Conservation (phyloP, 2,113 vertebrate species). For the Bambusicola thoracicus region DNA sequence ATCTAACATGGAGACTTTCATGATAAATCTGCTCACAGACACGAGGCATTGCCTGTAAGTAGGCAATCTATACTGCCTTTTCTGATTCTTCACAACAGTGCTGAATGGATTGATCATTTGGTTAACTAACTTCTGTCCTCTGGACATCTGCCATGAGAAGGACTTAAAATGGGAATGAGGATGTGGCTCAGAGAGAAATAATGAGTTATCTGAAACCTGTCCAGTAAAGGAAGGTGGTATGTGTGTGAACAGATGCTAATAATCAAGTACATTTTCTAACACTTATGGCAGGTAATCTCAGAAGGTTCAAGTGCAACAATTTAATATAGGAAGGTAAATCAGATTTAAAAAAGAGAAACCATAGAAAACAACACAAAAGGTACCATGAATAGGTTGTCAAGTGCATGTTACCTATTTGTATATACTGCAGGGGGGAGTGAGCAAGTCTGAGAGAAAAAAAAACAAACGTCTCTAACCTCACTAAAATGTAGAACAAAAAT, state of each 20-base stretch:
- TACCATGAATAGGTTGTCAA: neutral
- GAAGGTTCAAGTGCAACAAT: neutral
- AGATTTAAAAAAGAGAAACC: neutral
- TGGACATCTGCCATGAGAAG: neutral
- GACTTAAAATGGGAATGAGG: neutral
- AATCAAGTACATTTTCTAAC: neutral
- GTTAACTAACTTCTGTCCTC: neutral
- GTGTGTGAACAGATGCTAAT: neutral
- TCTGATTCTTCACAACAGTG: neutral
- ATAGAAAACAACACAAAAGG: neutral
- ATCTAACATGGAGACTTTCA: neutral
- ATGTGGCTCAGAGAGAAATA: neutral
- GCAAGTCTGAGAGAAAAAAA: neutral
- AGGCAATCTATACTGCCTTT: neutral
- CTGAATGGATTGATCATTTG: neutral
- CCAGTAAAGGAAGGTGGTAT: neutral
- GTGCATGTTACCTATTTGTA: neutral
- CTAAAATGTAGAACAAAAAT: neutral
- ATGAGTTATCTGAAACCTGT: neutral
- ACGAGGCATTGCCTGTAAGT: accelerated
- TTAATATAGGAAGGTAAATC: neutral
- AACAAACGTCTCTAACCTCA: neutral
- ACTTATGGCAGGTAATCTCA: neutral
- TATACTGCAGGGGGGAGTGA: neutral
- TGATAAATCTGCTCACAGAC: neutral